phyloP scores from a whole-genome alignment of 2,797 vertebrate genomes.

The Enteromius thamalakanensis region DNA sequence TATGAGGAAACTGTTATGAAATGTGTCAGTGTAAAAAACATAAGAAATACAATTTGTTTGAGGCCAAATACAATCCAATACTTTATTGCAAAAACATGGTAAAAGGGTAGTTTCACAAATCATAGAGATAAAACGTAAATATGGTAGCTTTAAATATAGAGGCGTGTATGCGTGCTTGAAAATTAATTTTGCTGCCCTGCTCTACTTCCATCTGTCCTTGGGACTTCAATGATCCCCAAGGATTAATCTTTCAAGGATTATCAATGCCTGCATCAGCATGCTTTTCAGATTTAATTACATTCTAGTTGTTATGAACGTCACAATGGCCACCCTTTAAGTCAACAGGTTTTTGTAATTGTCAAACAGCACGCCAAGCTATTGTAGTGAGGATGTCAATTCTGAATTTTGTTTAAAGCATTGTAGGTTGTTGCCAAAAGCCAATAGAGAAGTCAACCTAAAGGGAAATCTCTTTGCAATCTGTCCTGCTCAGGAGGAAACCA shows the following conservation, averaged over 20 bases:
- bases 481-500: conserved; percentile 36
- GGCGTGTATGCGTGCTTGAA: neutral
- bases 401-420: neutral
- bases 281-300: conserved; percentile 40
- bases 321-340: neutral
- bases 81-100: neutral
- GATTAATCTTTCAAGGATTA: conserved; percentile 43
- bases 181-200: conserved; percentile 39
- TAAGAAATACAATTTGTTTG: neutral
- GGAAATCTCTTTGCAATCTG: conserved; percentile 29
- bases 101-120: neutral
- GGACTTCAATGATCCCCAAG: conserved; percentile 29
- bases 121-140: neutral
- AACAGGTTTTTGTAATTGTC: neutral
- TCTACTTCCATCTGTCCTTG: conserved; percentile 48
- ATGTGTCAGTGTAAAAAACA: neutral
- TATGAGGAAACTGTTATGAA: neutral
- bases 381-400: neutral
- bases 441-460: neutral
- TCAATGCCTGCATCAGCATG: conserved; percentile 38
- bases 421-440: neutral
- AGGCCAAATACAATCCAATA: neutral
- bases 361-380: neutral
- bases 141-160: neutral
- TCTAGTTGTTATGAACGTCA: neutral